Percentiles rank a stretch among this genome's conserved stretches.
These are phyloP conservation scores for Sinocyclocheilus grahami DNA, from an alignment of 2,113 vertebrate genomes.

Conservation along the genomic window DNA sequence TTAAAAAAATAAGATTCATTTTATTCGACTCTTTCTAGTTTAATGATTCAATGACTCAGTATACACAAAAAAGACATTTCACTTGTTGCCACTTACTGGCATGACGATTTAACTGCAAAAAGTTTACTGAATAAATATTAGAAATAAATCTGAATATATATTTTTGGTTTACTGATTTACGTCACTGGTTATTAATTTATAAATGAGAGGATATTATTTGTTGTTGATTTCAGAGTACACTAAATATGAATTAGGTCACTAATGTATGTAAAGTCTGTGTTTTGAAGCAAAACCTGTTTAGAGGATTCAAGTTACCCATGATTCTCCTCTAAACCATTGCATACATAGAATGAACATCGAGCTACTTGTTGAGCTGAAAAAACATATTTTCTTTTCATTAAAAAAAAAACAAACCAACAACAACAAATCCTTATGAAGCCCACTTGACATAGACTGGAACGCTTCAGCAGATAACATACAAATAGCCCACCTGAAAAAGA, in stretches of 20 bases:
- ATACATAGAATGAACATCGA: background rate
- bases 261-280: background rate
- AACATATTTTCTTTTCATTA: background rate
- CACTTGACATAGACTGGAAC: constrained; percentile 20
- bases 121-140: background rate
- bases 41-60: background rate
- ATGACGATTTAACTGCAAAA: background rate
- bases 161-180: background rate
- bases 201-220: background rate
- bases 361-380: background rate
- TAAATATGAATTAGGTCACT: background rate
- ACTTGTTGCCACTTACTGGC: background rate
- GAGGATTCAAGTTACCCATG: background rate
- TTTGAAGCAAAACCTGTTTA: background rate
- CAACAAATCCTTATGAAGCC: background rate
- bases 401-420: background rate
- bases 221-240: background rate
- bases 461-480: constrained; percentile 12
- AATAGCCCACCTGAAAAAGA: constrained; percentile 17
- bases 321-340: background rate
- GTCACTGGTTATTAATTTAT: background rate
- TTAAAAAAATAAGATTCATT: background rate
- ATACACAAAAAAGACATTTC: background rate
- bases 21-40: background rate
- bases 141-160: background rate